Conservation (phyloP, 1,140 invertebrate genomes). For the Oreohelix idahoensis region DNA sequence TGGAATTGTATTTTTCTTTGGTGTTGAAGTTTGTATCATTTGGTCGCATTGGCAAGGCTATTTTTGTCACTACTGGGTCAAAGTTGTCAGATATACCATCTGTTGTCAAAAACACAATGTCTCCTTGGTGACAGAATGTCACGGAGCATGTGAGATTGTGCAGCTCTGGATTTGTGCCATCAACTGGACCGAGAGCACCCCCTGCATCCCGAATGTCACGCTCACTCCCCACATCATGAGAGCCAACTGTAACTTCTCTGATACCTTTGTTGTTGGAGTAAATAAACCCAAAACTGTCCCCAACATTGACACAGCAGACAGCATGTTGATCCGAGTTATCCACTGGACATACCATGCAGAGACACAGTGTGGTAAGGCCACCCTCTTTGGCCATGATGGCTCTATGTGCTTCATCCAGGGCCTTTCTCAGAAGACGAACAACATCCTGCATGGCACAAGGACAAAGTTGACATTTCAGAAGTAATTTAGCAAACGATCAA, state of each 20-base stretch:
- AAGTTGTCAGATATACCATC: slow-evolving; percentile 96
- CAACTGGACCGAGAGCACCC: slow-evolving; percentile 87
- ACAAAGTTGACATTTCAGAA: not conserved
- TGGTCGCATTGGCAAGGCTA: slow-evolving; percentile 79
- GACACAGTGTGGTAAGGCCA: slow-evolving; percentile 88
- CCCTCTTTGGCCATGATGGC: slow-evolving; percentile 90
- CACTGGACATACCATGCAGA: slow-evolving; percentile 83
- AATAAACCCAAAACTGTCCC: slow-evolving; percentile 90
- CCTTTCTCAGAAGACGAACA: slow-evolving; percentile 84
- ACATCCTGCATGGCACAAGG: slow-evolving; percentile 78
- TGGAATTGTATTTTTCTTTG: slow-evolving; percentile 39
- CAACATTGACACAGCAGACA: slow-evolving; percentile 92
- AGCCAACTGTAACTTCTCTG: slow-evolving; percentile 81
- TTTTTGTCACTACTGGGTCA: slow-evolving; percentile 94
- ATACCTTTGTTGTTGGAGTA: slow-evolving; percentile 84
- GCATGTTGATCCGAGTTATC: slow-evolving; percentile 78
- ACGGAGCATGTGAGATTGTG: slow-evolving; percentile 92
- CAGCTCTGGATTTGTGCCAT: slow-evolving; percentile 89
- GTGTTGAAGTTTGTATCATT: slow-evolving; percentile 54
- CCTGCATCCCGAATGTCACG: slow-evolving; percentile 93
- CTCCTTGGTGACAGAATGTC: slow-evolving; percentile 86
- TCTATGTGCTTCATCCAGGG: slow-evolving; percentile 90
- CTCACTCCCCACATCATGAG: slow-evolving; percentile 91
- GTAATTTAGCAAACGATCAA: not conserved
- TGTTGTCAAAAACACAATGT: slow-evolving; percentile 91